Evolutionary conservation across 1,140 invertebrate species (phyloP).

Genomic region (Scaptomyza pallida): DNA sequence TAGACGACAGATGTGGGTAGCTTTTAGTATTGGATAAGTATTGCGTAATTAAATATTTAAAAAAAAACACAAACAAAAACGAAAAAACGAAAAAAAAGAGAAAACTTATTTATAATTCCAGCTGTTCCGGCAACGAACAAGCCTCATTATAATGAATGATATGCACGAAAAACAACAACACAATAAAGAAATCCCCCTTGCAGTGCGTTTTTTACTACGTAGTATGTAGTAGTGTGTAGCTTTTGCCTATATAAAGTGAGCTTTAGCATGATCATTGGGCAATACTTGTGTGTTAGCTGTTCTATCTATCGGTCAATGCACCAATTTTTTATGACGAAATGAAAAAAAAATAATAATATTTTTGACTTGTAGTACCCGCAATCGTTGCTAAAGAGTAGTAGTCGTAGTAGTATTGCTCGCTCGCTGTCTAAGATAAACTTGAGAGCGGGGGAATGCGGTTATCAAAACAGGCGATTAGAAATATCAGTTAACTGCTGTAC

Average conservation of each 20-base stretch:
- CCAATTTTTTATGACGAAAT: slow-evolving; percentile 29
- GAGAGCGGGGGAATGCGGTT: slow-evolving; percentile 8
- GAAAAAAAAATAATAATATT: slow-evolving; percentile 9
- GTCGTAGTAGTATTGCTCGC: neutral
- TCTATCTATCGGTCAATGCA: slow-evolving; percentile 49
- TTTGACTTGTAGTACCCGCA: slow-evolving; percentile 11
- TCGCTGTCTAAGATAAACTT: slow-evolving; percentile 34
- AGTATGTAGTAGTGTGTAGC: neutral
- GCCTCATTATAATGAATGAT: neutral
- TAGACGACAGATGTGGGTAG: neutral
- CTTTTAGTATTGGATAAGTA: neutral
- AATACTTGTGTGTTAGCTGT: neutral
- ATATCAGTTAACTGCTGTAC: slow-evolving; percentile 25
- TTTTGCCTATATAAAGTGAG: neutral
- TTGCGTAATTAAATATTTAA: neutral
- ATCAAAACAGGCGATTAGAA: slow-evolving; percentile 46
- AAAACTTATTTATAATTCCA: slow-evolving; percentile 2
- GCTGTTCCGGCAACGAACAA: neutral
- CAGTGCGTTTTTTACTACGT: too few relatives aligned
- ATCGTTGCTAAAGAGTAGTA: neutral
- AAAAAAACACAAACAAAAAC: too few relatives aligned
- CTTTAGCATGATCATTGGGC: neutral
- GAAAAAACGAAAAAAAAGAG: too few relatives aligned
- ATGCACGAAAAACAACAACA: neutral
- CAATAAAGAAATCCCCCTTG: neutral